These are phyloP conservation scores for Falcunculus frontatus DNA, from an alignment of 2,113 vertebrate genomes.

Conservation along the genomic window DNA sequence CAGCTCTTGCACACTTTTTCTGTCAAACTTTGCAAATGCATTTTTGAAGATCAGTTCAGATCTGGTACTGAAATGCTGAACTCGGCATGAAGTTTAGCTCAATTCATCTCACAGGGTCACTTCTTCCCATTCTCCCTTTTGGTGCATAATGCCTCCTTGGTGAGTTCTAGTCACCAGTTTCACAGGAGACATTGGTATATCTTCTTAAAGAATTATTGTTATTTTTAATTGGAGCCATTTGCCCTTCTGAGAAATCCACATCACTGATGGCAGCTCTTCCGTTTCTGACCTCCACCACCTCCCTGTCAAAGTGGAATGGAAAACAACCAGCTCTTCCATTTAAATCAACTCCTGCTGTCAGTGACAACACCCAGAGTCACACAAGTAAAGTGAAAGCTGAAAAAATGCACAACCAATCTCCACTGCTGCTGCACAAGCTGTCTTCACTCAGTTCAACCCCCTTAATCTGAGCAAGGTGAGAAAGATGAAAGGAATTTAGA, in stretches of 20 bases:
- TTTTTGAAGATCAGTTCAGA: slow-evolving; percentile 17
- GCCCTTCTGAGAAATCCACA: background rate
- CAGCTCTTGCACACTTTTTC: background rate
- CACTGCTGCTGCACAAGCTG: background rate
- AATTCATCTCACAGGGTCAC: background rate
- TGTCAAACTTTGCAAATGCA: background rate
- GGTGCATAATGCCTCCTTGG: background rate
- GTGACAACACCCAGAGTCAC: slow-evolving; percentile 15
- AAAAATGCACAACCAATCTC: background rate
- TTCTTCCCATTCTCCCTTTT: slow-evolving; percentile 14
- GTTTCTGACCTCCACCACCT: slow-evolving; percentile 22
- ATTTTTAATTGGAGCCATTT: slow-evolving; percentile 49
- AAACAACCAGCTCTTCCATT: slow-evolving; percentile 38
- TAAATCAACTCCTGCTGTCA: slow-evolving; percentile 24
- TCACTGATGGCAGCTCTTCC: background rate
- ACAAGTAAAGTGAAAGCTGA: background rate
- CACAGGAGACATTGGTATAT: background rate
- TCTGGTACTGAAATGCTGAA: slow-evolving; percentile 15
- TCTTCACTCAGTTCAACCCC: background rate
- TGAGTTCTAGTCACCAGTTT: background rate
- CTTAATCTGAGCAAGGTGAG: background rate
- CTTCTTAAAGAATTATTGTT: slow-evolving; percentile 24
- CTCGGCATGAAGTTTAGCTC: background rate
- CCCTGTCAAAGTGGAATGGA: slow-evolving; percentile 29
- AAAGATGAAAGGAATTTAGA: background rate